Evolutionary conservation across 1,140 invertebrate species (phyloP), one percentile per base, ranked within the genome.

Genomic region (Atta colombica): DNA sequence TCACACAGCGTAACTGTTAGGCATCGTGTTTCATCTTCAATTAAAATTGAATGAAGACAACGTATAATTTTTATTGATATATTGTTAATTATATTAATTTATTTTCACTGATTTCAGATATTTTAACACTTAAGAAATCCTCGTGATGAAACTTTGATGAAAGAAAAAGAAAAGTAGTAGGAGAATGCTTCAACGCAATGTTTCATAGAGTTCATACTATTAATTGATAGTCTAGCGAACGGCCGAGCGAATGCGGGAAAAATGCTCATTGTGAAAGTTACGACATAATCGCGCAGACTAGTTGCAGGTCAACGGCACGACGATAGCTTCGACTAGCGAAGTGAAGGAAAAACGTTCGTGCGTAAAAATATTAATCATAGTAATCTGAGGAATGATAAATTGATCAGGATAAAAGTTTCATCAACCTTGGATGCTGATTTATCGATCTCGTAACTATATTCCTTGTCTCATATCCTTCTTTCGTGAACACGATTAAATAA

Each of bases 181-280:
- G 60, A 28, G 7, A 65, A 21, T 71, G 4, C 18, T 35, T 21
- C 21, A 21, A 35, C 21, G 39, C 14, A 16, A 49, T 0, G 35
- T 45, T 60, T 77, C 18, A 18, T 31, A 6, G 2, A 51, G 2
- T 35, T 68, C 18, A 31, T 6, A 25, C 10, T 60, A 25, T n/a
- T 39, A 80, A 28, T 82, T 55, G 77, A 72, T 82, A 31, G 51
- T 31, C 25, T 65, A 60, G 49, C 12, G 66, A 74, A 28, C 25
- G 25, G 35, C 7, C 58, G 68, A 69, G 25, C 65, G 12, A 65
- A 18, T 28, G 25, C 25, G 21, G 65, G 78, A 85, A 68, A 88
- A 87, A 82, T 87, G 35, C 18, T 78, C 61, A 86, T 88, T 90
- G 65, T 90, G 77, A 88, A 87, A 90, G 65, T 89, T 86, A 88